Base-by-base conservation (phyloP, 2,113 vertebrate species). In the Ammospiza nelsoni region DNA sequence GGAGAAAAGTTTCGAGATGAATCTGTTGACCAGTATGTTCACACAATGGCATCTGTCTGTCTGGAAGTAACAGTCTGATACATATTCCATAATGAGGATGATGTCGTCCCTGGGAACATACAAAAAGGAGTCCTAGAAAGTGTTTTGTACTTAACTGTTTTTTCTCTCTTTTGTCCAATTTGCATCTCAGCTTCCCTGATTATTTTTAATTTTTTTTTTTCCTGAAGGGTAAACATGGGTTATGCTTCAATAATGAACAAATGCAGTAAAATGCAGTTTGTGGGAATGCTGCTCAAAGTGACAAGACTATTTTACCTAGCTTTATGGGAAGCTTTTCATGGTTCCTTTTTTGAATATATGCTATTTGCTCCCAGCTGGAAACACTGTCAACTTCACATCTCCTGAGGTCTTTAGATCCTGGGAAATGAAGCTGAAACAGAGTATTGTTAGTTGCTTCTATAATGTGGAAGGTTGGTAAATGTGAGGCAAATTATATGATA, bases 341-440 rank as follows among this genome's bases (percentile, higher is more conserved):
- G 57, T 48, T 78, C 25, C 33, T 73, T 92, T 91, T 84, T 85
- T 71, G 12, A 95, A 87, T 84, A 66, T 37, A 44, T 24, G 35
- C 41, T 91, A 37, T 92, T 92, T 96, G 4, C 29, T 85, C 84
- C 55, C 84, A 94, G 89, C 61, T 95, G 92, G 91, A 93, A 91
- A 67, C 58, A 41, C 31, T 84, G 94, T 89, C 92, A 93, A 29
- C 80, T 93, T 94, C 82, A 88, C 58, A 67, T 97, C 41, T 96
- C 86, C 63, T 3, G 61, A 92, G 83, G 69, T 84, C 67, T 93
- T 96, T 75, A 76, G 54, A 94, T 87, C 39, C 61, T 67, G 62
- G 66, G 48, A 95, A 97, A 97, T 95, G 54, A 90, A 84, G 55
- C 43, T 93, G 90, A 94, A 96, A 95, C 48, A 4, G 12, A 79